Evolutionary conservation across 92 coral and sea anemone genomes (phyloP).

Genomic region (Zoanthus sansibaricus): DNA sequence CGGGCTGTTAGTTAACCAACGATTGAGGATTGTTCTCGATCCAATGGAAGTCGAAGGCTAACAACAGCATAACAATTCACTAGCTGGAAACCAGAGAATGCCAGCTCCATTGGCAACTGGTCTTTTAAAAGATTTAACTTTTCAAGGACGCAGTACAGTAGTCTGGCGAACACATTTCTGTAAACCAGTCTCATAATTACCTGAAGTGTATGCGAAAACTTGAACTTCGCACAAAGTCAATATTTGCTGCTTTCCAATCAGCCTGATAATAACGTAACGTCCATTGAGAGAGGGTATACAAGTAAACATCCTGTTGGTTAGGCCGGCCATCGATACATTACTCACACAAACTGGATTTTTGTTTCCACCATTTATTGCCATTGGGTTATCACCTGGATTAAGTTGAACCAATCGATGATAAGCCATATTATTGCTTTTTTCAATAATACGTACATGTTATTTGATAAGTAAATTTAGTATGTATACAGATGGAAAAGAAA

Average conservation of each 20-base stretch:
- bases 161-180: too few relatives aligned
- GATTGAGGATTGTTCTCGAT: too few relatives aligned
- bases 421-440: neutral
- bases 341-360: conserved; percentile 21
- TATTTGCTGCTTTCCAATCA: neutral
- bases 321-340: neutral
- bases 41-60: too few relatives aligned
- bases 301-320: conserved; percentile 4
- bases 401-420: neutral
- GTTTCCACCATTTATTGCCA: neutral
- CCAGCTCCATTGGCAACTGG: too few relatives aligned
- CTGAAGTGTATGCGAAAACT: conserved; percentile 12
- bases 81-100: too few relatives aligned
- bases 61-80: too few relatives aligned
- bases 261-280: neutral
- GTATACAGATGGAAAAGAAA: too few relatives aligned
- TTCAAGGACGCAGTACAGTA: too few relatives aligned
- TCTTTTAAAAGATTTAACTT: too few relatives aligned
- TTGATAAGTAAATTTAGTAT: too few relatives aligned
- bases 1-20: too few relatives aligned
- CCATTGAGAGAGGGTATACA: conserved; percentile 12
- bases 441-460: neutral
- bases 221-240: conserved; percentile 31
- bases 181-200: neutral
- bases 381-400: neutral